Evolutionary conservation across 2,888 invertebrate species (phyloP).

Genomic region (Phasia obesa): DNA sequence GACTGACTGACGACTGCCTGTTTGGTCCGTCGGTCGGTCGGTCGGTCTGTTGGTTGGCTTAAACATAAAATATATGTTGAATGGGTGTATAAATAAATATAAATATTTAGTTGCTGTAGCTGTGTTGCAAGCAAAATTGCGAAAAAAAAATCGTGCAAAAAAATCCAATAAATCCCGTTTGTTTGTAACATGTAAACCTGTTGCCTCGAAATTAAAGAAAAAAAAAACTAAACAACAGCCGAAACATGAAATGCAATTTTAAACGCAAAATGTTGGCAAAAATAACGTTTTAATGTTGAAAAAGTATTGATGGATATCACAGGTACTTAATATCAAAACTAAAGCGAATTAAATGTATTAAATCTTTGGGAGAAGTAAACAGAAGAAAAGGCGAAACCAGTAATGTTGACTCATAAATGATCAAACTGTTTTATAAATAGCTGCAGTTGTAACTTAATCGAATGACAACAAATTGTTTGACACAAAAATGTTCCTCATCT

Average conservation of each 20-base stretch:
- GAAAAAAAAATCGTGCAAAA: slow-evolving; percentile 53
- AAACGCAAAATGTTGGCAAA: slow-evolving; percentile 36
- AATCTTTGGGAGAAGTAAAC: slow-evolving; percentile 1
- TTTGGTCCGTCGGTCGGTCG: too few relatives aligned
- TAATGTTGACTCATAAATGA: not conserved
- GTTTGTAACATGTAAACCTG: slow-evolving; percentile 57
- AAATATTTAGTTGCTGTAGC: slow-evolving; percentile 8
- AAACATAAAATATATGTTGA: slow-evolving; percentile 31
- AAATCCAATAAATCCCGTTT: slow-evolving; percentile 61
- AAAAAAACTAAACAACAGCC: slow-evolving; percentile 29
- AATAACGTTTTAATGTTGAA: slow-evolving; percentile 41
- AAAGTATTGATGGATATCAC: slow-evolving; percentile 60
- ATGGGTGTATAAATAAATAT: slow-evolving; percentile 60
- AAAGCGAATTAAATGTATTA: slow-evolving; percentile 38
- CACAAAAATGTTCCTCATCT: not conserved
- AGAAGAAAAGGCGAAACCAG: not conserved
- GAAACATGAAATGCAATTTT: slow-evolving; percentile 46
- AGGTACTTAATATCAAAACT: slow-evolving; percentile 34
- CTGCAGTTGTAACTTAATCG: not conserved
- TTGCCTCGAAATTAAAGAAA: slow-evolving; percentile 48
- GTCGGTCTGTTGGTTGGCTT: slow-evolving; percentile 2
- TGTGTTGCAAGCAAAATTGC: slow-evolving; percentile 58
- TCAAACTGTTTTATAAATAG: not conserved
- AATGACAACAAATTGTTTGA: not conserved
- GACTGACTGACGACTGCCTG: slow-evolving; percentile 8